Conservation (phyloP, 2,888 invertebrate species). For the Ochropleura leucogaster region DNA sequence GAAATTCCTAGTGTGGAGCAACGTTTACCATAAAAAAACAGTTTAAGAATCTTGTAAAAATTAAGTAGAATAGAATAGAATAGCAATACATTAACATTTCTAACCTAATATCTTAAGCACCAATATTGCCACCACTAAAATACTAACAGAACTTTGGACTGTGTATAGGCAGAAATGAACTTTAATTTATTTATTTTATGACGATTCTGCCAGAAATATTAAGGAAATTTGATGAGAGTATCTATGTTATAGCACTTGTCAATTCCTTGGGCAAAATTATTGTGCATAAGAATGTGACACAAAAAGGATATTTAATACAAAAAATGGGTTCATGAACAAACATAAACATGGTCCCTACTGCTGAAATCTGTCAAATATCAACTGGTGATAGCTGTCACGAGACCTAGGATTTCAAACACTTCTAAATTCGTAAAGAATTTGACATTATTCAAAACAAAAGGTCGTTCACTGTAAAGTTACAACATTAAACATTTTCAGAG, state of each 20-base stretch:
- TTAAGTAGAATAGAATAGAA: neutral
- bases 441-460: neutral
- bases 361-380: neutral
- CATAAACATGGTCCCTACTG: neutral
- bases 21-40: too few relatives aligned
- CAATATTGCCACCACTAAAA: too few relatives aligned
- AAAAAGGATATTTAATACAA: neutral
- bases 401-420: neutral
- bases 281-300: neutral
- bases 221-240: too few relatives aligned
- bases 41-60: neutral
- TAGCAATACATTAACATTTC: too few relatives aligned
- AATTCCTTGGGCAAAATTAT: too few relatives aligned
- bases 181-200: neutral
- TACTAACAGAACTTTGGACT: too few relatives aligned
- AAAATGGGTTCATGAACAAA: neutral
- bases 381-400: neutral
- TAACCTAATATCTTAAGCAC: too few relatives aligned
- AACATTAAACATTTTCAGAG: neutral
- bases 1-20: too few relatives aligned
- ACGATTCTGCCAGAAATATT: neutral
- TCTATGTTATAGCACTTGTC: too few relatives aligned
- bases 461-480: neutral
- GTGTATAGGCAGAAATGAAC: too few relatives aligned
- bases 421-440: neutral